phyloP scores from a whole-genome alignment of 1,140 invertebrate genomes.

The Aleiodes sp. region DNA sequence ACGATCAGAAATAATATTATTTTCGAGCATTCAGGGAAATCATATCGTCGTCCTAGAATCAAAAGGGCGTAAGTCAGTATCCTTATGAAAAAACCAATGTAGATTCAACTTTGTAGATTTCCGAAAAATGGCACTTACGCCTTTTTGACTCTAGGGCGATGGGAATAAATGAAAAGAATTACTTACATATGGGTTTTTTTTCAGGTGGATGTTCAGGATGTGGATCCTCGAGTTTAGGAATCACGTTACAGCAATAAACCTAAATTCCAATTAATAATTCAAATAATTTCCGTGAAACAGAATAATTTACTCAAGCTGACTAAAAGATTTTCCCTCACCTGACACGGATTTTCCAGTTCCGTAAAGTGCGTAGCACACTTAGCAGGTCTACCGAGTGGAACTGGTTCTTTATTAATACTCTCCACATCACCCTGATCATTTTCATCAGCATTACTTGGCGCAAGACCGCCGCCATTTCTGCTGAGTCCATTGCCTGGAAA shows the following conservation, averaged over 20 bases:
- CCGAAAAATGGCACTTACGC: no score
- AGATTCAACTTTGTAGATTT: no score
- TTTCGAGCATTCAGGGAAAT: not conserved
- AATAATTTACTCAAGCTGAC: not conserved
- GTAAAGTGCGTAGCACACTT: slow-evolving; percentile 55
- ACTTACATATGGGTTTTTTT: slow-evolving; percentile 59
- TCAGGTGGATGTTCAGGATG: slow-evolving; percentile 58
- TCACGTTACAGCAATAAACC: slow-evolving; percentile 60
- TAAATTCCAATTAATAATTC: slow-evolving; percentile 32
- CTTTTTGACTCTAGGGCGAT: no score
- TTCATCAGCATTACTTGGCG: slow-evolving; percentile 59
- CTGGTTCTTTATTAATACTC: slow-evolving; percentile 44
- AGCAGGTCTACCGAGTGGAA: slow-evolving; percentile 54
- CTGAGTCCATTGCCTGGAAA: slow-evolving; percentile 59
- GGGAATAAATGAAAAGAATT: not conserved
- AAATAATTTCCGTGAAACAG: slow-evolving; percentile 2
- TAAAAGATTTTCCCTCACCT: slow-evolving; percentile 41
- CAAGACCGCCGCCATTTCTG: slow-evolving; percentile 50
- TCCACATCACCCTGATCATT: slow-evolving; percentile 58
- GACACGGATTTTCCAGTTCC: slow-evolving; percentile 58
- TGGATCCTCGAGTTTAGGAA: slow-evolving; percentile 57
- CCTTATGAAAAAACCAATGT: no score
- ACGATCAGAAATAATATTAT: not conserved
- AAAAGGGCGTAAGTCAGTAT: no score
- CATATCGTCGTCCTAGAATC: no score